Evolutionary conservation across 23 tunicate genomes (phyloP).

Genomic region (Trididemnum clinides): DNA sequence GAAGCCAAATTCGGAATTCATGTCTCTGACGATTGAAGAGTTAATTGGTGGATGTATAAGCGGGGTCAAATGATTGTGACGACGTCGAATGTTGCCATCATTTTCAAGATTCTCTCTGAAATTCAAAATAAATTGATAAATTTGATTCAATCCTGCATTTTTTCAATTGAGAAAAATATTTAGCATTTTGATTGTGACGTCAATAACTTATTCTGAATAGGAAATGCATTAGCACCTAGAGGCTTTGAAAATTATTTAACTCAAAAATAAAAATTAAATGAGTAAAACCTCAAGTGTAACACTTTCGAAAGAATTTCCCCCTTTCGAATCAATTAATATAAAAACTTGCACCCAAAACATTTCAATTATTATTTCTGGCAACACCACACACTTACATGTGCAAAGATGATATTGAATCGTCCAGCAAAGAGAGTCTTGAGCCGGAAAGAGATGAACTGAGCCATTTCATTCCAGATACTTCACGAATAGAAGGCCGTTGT

Average conservation of each 20-base stretch:
- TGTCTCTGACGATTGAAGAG: conserved; percentile 50
- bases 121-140: not conserved
- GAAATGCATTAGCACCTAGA: no score
- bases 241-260: no score
- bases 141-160: no score
- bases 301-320: no score
- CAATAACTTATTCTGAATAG: no score
- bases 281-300: no score
- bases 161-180: no score
- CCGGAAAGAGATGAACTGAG: not conserved
- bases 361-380: no score
- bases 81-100: conserved; percentile 15
- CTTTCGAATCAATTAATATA: no score
- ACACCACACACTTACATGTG: conserved; percentile 14
- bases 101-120: not conserved
- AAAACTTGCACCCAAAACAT: no score
- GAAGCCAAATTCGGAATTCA: conserved; percentile 29
- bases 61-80: conserved; percentile 20
- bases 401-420: not conserved
- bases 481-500: conserved; percentile 73
- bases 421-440: not conserved
- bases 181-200: no score
- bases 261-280: no score
- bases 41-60: conserved; percentile 19
- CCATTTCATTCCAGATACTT: conserved; percentile 80